Percentiles rank a stretch among this genome's conserved stretches.
Conservation (phyloP, 2,888 invertebrate genomes). For the Lasioglossum morio region DNA sequence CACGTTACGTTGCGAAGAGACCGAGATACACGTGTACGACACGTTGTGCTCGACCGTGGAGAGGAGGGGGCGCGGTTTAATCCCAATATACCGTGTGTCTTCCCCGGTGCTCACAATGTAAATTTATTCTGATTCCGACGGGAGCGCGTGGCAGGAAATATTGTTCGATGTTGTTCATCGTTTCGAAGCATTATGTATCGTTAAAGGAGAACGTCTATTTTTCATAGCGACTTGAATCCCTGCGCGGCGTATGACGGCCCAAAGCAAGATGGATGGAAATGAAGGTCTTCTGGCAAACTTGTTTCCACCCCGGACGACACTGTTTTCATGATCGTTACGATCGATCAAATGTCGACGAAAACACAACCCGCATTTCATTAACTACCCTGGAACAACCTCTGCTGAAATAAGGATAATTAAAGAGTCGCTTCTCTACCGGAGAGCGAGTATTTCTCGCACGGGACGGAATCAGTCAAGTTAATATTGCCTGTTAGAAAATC, state of each 20-base stretch:
- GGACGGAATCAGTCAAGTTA: slow-evolving; percentile 44
- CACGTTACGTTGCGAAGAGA: neutral
- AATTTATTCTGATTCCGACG: slow-evolving; percentile 53
- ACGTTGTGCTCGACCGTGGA: neutral
- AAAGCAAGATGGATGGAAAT: slow-evolving; percentile 66
- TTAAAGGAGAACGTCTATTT: slow-evolving; percentile 56
- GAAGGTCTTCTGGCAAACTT: slow-evolving; percentile 52
- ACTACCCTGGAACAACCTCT: neutral
- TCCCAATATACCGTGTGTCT: slow-evolving; percentile 13
- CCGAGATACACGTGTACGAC: neutral
- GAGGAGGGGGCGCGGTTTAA: slow-evolving; percentile 15
- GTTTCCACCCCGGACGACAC: slow-evolving; percentile 44
- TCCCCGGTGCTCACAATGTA: slow-evolving; percentile 22
- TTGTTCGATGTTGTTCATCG: slow-evolving; percentile 55
- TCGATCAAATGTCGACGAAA: slow-evolving; percentile 25
- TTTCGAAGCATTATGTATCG: slow-evolving; percentile 60
- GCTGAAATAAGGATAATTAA: neutral
- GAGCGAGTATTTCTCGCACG: slow-evolving; percentile 18
- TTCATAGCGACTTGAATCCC: slow-evolving; percentile 45
- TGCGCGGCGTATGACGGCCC: slow-evolving; percentile 36
- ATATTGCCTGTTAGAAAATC: slow-evolving; percentile 52
- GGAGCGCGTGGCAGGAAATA: slow-evolving; percentile 37
- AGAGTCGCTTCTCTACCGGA: neutral
- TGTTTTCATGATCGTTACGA: slow-evolving; percentile 44
- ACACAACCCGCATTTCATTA: neutral